phyloP scores from a whole-genome alignment of 2,113 vertebrate species.

The Notothenia coriiceps region DNA sequence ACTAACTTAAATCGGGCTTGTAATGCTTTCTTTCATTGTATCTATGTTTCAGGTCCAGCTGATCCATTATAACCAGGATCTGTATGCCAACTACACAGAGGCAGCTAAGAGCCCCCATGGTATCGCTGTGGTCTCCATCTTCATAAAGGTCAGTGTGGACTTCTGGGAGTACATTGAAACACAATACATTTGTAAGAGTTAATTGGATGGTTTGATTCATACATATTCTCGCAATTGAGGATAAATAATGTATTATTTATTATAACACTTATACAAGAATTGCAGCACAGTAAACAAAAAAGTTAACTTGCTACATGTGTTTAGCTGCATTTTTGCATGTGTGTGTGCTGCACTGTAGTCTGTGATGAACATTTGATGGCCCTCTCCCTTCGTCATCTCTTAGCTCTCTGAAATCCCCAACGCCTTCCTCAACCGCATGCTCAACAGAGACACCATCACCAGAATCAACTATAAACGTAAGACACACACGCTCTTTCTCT shows the following conservation, averaged over 20 bases:
- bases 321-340: background rate
- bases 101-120: slow-evolving; percentile 94
- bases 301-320: background rate
- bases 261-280: background rate
- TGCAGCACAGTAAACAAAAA: background rate
- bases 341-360: slow-evolving; percentile 43
- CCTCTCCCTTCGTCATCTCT: slow-evolving; percentile 31
- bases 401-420: slow-evolving; percentile 97
- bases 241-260: background rate
- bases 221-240: background rate
- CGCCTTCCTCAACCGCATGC: slow-evolving; percentile 95
- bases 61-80: slow-evolving; percentile 97
- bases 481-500: slow-evolving; percentile 4
- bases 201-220: background rate
- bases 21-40: background rate
- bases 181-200: background rate
- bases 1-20: background rate
- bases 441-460: slow-evolving; percentile 97
- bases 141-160: slow-evolving; percentile 80
- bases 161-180: background rate
- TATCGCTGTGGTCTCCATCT: slow-evolving; percentile 95
- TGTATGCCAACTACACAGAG: slow-evolving; percentile 94
- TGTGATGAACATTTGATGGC: slow-evolving; percentile 61
- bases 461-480: slow-evolving; percentile 91
- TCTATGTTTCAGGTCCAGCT: slow-evolving; percentile 88